Percentiles rank a stretch among this genome's conserved stretches.
Conservation (phyloP, 1,140 invertebrate species). For the Atopsyche davidsoni region DNA sequence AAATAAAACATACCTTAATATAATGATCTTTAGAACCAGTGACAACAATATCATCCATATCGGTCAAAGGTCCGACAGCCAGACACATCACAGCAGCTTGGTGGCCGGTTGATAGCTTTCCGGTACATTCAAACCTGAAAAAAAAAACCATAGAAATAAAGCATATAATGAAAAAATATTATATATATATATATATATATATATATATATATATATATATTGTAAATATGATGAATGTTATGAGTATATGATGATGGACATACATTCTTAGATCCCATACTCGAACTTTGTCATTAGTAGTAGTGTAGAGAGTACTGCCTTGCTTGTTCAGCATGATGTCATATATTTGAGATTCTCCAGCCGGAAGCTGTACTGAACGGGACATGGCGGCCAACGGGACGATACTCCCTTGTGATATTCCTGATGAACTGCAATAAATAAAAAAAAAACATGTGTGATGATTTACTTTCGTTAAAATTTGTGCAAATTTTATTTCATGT, state of each 20-base stretch:
- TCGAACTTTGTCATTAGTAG: slow-evolving; percentile 70
- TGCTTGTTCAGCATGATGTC: slow-evolving; percentile 58
- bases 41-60: slow-evolving; percentile 60
- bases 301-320: slow-evolving; percentile 64
- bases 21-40: slow-evolving; percentile 89
- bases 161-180: background rate
- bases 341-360: slow-evolving; percentile 62
- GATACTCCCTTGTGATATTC: slow-evolving; percentile 51
- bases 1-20: slow-evolving; percentile 40
- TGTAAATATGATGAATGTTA: too few relatives aligned
- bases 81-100: slow-evolving; percentile 83
- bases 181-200: slow-evolving; percentile 13
- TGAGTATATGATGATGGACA: slow-evolving; percentile 30
- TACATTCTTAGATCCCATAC: slow-evolving; percentile 81
- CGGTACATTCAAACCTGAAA: slow-evolving; percentile 59
- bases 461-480: too few relatives aligned
- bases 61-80: slow-evolving; percentile 48
- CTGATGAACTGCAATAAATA: slow-evolving; percentile 54
- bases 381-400: slow-evolving; percentile 45
- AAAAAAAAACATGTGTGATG: too few relatives aligned
- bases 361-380: slow-evolving; percentile 51
- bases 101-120: slow-evolving; percentile 77
- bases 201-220: too few relatives aligned
- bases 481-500: background rate
- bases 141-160: background rate